These are phyloP conservation scores for Falco punctatus DNA, from an alignment of 2,113 vertebrate genomes.

Conservation along the genomic window DNA sequence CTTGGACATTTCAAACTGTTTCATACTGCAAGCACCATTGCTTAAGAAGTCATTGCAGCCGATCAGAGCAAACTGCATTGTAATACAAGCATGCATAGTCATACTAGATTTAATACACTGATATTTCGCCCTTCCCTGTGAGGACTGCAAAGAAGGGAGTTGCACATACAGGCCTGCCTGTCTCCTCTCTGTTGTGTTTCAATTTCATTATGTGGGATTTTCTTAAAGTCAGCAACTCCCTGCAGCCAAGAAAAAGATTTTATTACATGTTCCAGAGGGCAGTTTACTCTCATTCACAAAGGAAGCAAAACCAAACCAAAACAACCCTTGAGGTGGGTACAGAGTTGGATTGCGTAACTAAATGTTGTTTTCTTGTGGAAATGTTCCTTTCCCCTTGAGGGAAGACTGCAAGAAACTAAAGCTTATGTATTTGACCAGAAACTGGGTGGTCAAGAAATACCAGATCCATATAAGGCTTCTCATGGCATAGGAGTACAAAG, in stretches of 20 bases:
- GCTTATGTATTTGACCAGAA: not conserved
- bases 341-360: not conserved
- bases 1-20: not conserved
- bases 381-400: slow-evolving; percentile 1
- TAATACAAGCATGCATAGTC: not conserved
- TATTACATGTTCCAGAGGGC: slow-evolving; percentile 12
- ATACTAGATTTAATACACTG: not conserved
- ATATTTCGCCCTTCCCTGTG: not conserved
- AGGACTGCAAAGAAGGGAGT: not conserved
- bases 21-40: not conserved
- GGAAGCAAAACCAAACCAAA: not conserved
- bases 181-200: not conserved
- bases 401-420: slow-evolving; percentile 2
- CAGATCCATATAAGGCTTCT: not conserved
- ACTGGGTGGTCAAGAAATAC: slow-evolving; percentile 20
- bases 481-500: not conserved
- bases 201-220: slow-evolving; percentile 40
- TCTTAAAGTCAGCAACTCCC: slow-evolving; percentile 39
- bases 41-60: not conserved
- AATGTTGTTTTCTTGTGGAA: slow-evolving; percentile 36
- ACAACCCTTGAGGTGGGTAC: slow-evolving; percentile 10
- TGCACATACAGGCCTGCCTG: not conserved
- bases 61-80: not conserved
- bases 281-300: slow-evolving; percentile 36
- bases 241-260: slow-evolving; percentile 7